These are phyloP conservation scores for Karalla daura DNA, from an alignment of 2,797 vertebrate genomes.

Conservation along the genomic window DNA sequence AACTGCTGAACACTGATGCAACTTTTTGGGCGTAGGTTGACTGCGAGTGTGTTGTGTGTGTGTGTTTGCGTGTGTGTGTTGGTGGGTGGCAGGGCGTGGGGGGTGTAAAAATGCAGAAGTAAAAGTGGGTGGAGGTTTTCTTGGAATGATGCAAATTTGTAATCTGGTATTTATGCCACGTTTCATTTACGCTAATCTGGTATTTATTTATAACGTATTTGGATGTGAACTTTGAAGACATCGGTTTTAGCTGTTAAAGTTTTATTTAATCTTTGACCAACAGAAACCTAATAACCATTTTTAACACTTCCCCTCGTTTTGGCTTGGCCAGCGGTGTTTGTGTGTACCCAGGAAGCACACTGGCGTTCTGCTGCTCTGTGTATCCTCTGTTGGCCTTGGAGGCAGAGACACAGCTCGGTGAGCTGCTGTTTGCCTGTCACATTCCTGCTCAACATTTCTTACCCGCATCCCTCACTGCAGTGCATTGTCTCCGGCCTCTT, in stretches of 20 bases:
- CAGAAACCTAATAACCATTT: neutral
- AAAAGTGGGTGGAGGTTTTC: neutral
- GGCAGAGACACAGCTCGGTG: slow-evolving; percentile 11
- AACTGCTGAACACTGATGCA: slow-evolving; percentile 35
- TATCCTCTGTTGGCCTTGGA: neutral
- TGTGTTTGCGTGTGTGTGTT: neutral
- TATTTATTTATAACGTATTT: no score
- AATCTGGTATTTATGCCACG: neutral
- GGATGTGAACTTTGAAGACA: neutral
- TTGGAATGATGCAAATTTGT: neutral
- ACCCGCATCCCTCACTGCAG: slow-evolving; percentile 31
- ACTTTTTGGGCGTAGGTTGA: slow-evolving; percentile 40
- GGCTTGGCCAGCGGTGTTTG: neutral
- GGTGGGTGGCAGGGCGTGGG: no score
- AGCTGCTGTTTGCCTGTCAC: slow-evolving; percentile 56
- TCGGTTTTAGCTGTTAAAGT: neutral
- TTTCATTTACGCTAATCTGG: no score
- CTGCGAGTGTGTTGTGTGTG: neutral
- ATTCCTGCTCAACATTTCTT: slow-evolving; percentile 52
- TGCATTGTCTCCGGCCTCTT: slow-evolving; percentile 63
- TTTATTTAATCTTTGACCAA: neutral
- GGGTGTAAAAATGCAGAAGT: slow-evolving; percentile 30
- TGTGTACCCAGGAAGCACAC: neutral
- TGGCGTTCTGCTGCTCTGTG: neutral
- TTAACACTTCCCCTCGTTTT: neutral